Percentiles rank a stretch among this genome's conserved stretches.
Evolutionary conservation across 2,113 vertebrate genomes (phyloP).

Genomic region (Hydropotes inermis): DNA sequence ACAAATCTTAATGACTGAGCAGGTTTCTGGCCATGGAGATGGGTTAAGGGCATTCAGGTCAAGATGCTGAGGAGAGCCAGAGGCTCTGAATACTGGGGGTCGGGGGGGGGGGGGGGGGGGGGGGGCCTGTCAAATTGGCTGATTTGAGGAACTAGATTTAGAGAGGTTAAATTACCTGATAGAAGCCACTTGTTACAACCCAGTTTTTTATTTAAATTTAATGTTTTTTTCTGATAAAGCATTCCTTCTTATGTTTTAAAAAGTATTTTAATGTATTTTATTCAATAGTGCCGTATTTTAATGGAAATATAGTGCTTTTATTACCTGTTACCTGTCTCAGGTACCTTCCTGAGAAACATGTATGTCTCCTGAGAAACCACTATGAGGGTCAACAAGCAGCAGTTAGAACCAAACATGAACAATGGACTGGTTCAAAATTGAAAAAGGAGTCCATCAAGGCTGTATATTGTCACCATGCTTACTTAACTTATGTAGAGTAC

Average conservation of each 20-base stretch:
- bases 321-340: background rate
- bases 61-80: background rate
- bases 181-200: background rate
- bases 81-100: background rate
- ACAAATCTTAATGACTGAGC: background rate
- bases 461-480: background rate
- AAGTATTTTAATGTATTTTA: background rate
- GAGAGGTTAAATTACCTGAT: background rate
- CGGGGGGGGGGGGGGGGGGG: fast-evolving
- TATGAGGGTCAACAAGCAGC: background rate
- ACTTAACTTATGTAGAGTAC: background rate
- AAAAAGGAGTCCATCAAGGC: background rate
- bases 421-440: background rate
- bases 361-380: background rate
- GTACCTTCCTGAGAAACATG: background rate
- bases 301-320: background rate
- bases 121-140: background rate
- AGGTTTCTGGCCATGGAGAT: background rate
- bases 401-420: background rate
- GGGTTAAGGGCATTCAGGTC: background rate
- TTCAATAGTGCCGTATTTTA: background rate
- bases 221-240: background rate
- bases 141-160: background rate
- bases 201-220: background rate
- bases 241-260: background rate